Percentiles rank a stretch among this genome's conserved stretches.
Evolutionary conservation across 2,888 invertebrate species (phyloP).

Genomic region (Yponomeuta malinellus): DNA sequence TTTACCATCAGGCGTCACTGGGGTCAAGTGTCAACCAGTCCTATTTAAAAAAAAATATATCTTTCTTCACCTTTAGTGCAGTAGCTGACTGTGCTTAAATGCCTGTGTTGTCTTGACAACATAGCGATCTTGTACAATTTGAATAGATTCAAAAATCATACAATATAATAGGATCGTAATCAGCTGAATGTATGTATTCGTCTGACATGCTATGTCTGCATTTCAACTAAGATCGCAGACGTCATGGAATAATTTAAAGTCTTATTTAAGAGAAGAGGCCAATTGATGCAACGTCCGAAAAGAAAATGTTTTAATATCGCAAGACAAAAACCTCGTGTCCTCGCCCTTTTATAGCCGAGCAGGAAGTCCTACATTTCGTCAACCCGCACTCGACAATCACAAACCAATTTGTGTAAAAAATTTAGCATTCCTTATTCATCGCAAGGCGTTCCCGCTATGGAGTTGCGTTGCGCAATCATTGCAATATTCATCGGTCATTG

Average conservation of each 20-base stretch:
- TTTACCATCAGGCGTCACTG: no score
- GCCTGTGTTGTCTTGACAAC: not conserved
- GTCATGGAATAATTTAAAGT: not conserved
- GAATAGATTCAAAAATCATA: not conserved
- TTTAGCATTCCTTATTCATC: slow-evolving; percentile 3
- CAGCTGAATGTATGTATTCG: not conserved
- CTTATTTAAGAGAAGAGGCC: not conserved
- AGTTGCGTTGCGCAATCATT: slow-evolving; percentile 40
- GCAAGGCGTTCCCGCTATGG: slow-evolving; percentile 8
- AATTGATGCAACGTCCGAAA: not conserved
- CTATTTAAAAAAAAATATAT: no score
- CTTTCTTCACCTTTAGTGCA: no score
- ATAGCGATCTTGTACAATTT: not conserved
- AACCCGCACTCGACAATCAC: not conserved
- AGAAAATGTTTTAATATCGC: not conserved
- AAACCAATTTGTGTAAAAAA: slow-evolving; percentile 1
- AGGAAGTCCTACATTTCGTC: slow-evolving; percentile 8
- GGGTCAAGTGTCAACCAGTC: no score
- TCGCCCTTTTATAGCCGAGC: not conserved
- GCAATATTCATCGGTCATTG: slow-evolving; percentile 63
- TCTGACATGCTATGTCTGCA: not conserved
- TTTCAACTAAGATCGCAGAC: not conserved
- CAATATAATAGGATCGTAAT: not conserved
- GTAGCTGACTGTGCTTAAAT: no score
- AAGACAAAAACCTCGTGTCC: not conserved